Evolutionary conservation across 2,797 vertebrate species (phyloP).

Genomic region (Furcifer pardalis): DNA sequence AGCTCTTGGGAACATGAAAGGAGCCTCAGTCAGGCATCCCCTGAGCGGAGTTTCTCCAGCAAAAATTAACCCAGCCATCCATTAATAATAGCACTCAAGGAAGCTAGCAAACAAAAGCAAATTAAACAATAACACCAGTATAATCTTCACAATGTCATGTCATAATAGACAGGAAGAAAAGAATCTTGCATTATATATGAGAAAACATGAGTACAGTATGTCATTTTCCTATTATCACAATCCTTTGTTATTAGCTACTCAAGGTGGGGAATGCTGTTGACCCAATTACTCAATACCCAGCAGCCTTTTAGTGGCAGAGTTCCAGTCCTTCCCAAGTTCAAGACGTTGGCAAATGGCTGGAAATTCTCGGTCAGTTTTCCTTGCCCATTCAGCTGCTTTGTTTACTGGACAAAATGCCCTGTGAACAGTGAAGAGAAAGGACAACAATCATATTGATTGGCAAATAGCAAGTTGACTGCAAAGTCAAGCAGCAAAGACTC

Average conservation of each 20-base stretch:
- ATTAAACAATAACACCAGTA: neutral
- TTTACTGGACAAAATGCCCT: constrained; percentile 66
- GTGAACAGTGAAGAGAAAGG: constrained; percentile 44
- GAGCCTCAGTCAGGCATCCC: no score
- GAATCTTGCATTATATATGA: neutral
- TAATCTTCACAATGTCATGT: constrained; percentile 14
- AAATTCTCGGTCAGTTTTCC: constrained; percentile 81
- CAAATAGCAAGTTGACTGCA: neutral
- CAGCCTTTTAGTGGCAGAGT: constrained; percentile 83
- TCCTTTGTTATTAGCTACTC: constrained; percentile 16
- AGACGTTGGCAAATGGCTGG: constrained; percentile 82
- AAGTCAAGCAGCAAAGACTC: neutral
- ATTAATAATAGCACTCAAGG: neutral
- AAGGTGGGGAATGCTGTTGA: constrained; percentile 33
- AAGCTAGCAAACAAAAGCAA: neutral
- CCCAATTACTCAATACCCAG: constrained; percentile 67
- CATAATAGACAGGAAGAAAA: neutral
- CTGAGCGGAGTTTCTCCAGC: no score
- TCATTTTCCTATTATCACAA: neutral
- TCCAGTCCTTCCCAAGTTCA: constrained; percentile 85
- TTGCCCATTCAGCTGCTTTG: constrained; percentile 79
- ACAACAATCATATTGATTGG: constrained; percentile 18
- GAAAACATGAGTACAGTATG: neutral
- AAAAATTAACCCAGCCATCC: neutral
- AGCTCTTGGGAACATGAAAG: no score